Evolutionary conservation across 2,113 vertebrate species (phyloP), one percentile per base, ranked within the genome.

Genomic region (Sclerurus mexicanus): DNA sequence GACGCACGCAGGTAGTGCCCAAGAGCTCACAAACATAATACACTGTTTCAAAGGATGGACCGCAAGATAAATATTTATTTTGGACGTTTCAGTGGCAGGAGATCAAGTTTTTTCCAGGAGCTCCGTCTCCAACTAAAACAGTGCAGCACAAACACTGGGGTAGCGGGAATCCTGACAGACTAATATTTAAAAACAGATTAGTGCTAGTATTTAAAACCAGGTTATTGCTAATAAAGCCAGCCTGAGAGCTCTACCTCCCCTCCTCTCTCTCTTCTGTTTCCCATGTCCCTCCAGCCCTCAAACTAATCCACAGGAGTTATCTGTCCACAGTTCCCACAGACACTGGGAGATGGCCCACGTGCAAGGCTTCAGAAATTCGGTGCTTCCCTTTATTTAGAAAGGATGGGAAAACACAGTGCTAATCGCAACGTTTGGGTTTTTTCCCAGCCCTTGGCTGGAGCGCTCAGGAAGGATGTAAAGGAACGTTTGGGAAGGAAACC

Each of bases 91-190:
- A 94, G 88, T 87, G 96, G 97, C 95, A 97, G 69, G 37, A 71
- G 37, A 83, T 55, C 47, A 79, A 76, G 44, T 10, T 64, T 93
- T 84, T 90, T 55, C 88, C 93, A 95, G 80, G 87, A 97, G 93
- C 67, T 20, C 46, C 77, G 77, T 93, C 95, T 96, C 96, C 97
- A 98, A 96, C 83, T 83, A 88, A 96, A 98, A 90, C 96, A 98
- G 93, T 30, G 86, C 81, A 83, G 78, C 56, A 40, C 85, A 79
- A 73, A 94, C 69, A 86, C 52, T 5, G 6, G 82, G 66, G 28
- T 14, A 95, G 63, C 40, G 91, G 95, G 86, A 95, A 96, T 77
- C 93, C 95, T 95, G 66, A 97, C 21, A 44, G 93, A 91, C 91
- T 93, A 28, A 39, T 39, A 62, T 39, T 62, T 40, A 22, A 46